Conservation (phyloP, 2,888 invertebrate genomes). For the Platynereis dumerilii region DNA sequence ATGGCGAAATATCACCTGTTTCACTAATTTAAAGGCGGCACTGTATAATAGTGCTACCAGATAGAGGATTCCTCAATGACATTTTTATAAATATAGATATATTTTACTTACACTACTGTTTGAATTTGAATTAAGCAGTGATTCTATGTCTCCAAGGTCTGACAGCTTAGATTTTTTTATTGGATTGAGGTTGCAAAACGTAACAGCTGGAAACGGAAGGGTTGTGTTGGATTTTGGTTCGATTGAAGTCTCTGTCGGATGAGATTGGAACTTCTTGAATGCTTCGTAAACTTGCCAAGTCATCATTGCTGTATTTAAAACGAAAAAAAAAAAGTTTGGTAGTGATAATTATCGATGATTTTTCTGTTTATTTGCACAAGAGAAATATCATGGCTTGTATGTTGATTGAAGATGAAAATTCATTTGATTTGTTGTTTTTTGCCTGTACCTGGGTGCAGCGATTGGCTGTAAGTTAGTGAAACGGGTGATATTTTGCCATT, state of each 20-base stretch:
- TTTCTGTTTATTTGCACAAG: not conserved
- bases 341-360: not conserved
- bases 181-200: slow-evolving; percentile 7
- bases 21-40: too few species aligned
- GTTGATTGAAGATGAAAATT: not conserved
- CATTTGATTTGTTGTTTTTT: not conserved
- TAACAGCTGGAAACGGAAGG: slow-evolving; percentile 4
- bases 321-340: not conserved
- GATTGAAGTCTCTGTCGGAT: not conserved
- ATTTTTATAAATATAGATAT: too few species aligned
- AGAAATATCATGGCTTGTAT: not conserved
- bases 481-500: too few species aligned
- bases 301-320: not conserved
- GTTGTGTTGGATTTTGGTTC: not conserved
- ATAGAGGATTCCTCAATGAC: too few species aligned
- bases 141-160: not conserved
- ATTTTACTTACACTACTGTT: too few species aligned
- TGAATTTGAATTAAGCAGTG: too few species aligned
- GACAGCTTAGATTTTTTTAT: not conserved
- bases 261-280: not conserved
- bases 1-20: too few species aligned
- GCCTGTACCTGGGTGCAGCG: too few species aligned
- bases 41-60: too few species aligned
- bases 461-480: too few species aligned
- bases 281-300: not conserved